These are phyloP conservation scores for Hirtodrosophila confusa DNA, from an alignment of 2,888 invertebrate genomes.

Conservation along the genomic window DNA sequence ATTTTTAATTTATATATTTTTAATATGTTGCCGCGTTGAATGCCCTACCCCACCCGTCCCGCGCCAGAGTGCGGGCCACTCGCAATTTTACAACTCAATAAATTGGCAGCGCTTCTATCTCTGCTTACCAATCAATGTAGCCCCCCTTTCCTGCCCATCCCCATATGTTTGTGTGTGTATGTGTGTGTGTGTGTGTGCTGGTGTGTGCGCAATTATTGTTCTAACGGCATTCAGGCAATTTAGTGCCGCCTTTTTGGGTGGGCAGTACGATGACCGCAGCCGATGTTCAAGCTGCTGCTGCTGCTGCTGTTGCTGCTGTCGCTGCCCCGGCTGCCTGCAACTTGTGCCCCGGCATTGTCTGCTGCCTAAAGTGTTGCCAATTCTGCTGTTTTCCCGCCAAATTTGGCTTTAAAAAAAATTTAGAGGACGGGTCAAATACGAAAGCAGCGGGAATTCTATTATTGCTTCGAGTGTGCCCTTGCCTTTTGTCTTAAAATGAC, in stretches of 20 bases:
- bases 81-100: slow-evolving; percentile 76
- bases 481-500: too few species aligned
- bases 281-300: slow-evolving; percentile 22
- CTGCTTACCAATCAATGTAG: slow-evolving; percentile 56
- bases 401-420: too few species aligned
- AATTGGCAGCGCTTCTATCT: slow-evolving; percentile 65
- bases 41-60: neutral
- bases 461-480: too few species aligned
- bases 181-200: slow-evolving; percentile 23
- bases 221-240: slow-evolving; percentile 71
- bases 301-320: slow-evolving; percentile 3
- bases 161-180: slow-evolving; percentile 15
- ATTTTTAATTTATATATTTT: slow-evolving; percentile 74
- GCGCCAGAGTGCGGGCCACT: slow-evolving; percentile 19
- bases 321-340: slow-evolving; percentile 23
- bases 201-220: slow-evolving; percentile 71
- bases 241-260: slow-evolving; percentile 75
- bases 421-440: too few species aligned
- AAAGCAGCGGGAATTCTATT: too few species aligned
- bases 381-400: neutral
- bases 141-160: neutral
- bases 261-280: slow-evolving; percentile 73
- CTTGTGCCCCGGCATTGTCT: slow-evolving; percentile 64
- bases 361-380: slow-evolving; percentile 8
- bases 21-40: slow-evolving; percentile 56